Evolutionary conservation across 2,113 vertebrate species (phyloP), one percentile per base, ranked within the genome.

Genomic region (Phalacrocorax pelagicus): DNA sequence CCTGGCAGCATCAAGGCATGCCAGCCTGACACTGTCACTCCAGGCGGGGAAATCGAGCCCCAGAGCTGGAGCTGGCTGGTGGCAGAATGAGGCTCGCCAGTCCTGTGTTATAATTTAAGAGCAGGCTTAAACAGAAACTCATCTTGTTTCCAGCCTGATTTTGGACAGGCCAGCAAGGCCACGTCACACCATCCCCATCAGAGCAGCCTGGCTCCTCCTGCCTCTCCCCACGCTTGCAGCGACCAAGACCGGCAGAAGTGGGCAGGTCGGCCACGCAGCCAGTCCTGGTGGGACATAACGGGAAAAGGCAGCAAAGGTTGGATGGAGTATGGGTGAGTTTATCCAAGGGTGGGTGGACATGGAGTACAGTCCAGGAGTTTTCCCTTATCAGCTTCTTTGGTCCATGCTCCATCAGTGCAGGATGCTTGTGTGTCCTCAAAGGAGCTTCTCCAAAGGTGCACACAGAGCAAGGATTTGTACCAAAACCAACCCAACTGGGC

Each of bases 321-420:
- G n/a, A 5, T 42, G 52, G 26, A 40, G 5, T 15, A 5, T 1
- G 52, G 63, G 32, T 24, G 75, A 70, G 27, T 14, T 69, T 16
- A 46, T 32, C 70, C 3, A 13, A 8, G 46, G 17, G 14, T 0
- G 14, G 34, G 23, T 58, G 69, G 58, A 47, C 1, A 0, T 1
- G 16, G 16, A 32, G 4, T 5, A 34, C 7, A 1, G 8, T 15
- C 40, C 55, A 11, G 51, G 51, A 30, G 42, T 17, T 77, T 30
- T 47, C 57, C 12, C 21, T 5, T 57, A 1, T 13, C 46, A 15
- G 1, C 27, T 27, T 5, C 34, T 54, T 49, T 14, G 55, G 17
- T 51, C 24, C 21, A 2, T 40, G 69, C 22, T 57, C 80, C 69
- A 8, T 15, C 80, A 67, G 70, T 2, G 0, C 29, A 16, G 52